Conservation (phyloP, 1,140 invertebrate species). For the Brachionus rotundiformis region DNA sequence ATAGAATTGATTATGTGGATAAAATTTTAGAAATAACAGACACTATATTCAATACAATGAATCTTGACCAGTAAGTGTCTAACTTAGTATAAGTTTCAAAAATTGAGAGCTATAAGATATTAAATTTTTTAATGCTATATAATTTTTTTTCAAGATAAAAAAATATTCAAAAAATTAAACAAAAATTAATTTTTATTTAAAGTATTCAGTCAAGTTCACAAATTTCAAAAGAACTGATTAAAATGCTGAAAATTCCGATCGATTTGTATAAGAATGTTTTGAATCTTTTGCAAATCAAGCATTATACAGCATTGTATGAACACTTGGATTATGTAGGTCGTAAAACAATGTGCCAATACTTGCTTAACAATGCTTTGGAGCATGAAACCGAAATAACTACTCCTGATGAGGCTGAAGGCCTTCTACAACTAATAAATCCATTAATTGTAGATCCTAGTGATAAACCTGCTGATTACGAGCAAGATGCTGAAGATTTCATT, state of each 20-base stretch:
- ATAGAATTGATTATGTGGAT: constrained; percentile 90
- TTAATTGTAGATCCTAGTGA: constrained; percentile 79
- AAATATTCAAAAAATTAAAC: too few species aligned
- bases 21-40: constrained; percentile 85
- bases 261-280: constrained; percentile 87
- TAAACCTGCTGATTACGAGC: constrained; percentile 69
- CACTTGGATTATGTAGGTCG: constrained; percentile 86
- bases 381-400: constrained; percentile 83
- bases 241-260: constrained; percentile 87
- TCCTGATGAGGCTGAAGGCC: constrained; percentile 71
- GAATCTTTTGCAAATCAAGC: constrained; percentile 67
- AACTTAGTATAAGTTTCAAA: neutral
- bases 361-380: constrained; percentile 83
- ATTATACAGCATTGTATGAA: constrained; percentile 80
- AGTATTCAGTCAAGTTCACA: constrained; percentile 72
- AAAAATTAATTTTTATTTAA: constrained; percentile 1
- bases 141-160: neutral
- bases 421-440: constrained; percentile 71
- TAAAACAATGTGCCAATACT: constrained; percentile 80
- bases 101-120: neutral
- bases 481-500: constrained; percentile 89
- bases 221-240: constrained; percentile 85
- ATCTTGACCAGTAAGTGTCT: constrained; percentile 72
- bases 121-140: too few species aligned
- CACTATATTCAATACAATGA: constrained; percentile 78